A percentile compares a stretch with the other conserved stretches of the same genome.
phyloP scores from a whole-genome alignment of 2,888 invertebrate genomes.

The Sepiola atlantica region DNA sequence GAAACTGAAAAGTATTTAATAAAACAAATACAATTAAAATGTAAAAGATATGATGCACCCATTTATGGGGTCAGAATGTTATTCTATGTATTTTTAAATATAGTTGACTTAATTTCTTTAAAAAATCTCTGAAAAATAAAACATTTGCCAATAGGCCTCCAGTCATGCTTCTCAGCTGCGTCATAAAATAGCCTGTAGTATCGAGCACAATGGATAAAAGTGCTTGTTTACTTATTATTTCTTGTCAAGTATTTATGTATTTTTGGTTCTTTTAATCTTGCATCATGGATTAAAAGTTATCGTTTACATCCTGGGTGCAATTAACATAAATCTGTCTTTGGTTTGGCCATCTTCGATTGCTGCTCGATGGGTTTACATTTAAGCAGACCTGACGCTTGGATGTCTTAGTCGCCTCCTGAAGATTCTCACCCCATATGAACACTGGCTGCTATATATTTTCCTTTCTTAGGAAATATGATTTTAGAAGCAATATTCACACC shows the following conservation, averaged over 20 bases:
- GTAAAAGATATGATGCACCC: too few species aligned
- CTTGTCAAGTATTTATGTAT: background rate
- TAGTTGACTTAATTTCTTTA: too few species aligned
- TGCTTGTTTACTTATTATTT: background rate
- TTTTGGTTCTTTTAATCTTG: background rate
- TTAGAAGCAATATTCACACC: slow-evolving; percentile 12
- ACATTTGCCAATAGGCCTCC: too few species aligned
- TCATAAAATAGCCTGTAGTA: too few species aligned
- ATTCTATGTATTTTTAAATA: too few species aligned
- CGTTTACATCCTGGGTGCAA: background rate
- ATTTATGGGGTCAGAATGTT: too few species aligned
- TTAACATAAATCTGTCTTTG: slow-evolving; percentile 32
- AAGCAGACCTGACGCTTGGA: background rate
- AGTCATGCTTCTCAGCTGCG: too few species aligned
- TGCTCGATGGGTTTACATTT: background rate
- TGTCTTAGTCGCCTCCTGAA: slow-evolving; percentile 2
- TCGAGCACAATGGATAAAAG: too few species aligned
- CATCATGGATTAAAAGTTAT: background rate
- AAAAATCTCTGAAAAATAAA: too few species aligned
- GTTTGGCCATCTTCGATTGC: slow-evolving; percentile 7
- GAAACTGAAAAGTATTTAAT: too few species aligned
- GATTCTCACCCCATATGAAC: background rate
- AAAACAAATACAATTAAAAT: too few species aligned
- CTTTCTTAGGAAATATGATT: slow-evolving; percentile 32
- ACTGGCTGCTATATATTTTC: slow-evolving; percentile 32